Evolutionary conservation across 2,888 invertebrate genomes (phyloP), one percentile per base, ranked within the genome.

Genomic region (Muschampia staudingeri): DNA sequence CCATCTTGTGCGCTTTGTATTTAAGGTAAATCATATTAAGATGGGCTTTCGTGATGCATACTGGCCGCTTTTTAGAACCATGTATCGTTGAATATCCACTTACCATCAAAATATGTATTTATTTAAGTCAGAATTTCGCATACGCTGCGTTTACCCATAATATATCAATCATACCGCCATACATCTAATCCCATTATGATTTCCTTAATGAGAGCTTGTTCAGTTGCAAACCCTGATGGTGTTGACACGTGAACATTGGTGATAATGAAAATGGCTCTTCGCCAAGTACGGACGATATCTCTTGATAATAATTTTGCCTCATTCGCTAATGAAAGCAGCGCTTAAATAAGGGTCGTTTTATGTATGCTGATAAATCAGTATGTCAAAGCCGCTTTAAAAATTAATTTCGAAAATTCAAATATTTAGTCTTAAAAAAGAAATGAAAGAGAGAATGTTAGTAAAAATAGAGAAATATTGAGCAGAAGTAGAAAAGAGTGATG

Each of bases 261-360:
- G 92, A 65, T 83, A 92, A 83, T 85, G 90, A 87, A 89, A 91
- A 76, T 84, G 82, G 82, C 81, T 52, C 72, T 42, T 76, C 5
- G 69, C 67, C 73, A 84, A 73, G 37, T 61, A 34, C 30, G 67
- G 48, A 75, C 80, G 7, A 67, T 56, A 40, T 44, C 52, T 42
- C 67, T 76, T 80, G 56, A 69, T 76, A 80, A 75, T 80, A 80
- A 80, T 76, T 76, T 76, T 76, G 44, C 37, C 67, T 16, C 76
- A 71, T 69, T 75, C 52, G 52, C 52, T 52, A 48, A 48, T 76
- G 44, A 70, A 76, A 44, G 69, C 19, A 48, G 19, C 9, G 14
- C 65, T 67, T 56, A 70, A 78, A 71, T 44, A 30, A 16, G 2
- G 34, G 25, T 67, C 34, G 48, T 69, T 77, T 67, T 56, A 30